Evolutionary conservation across 2,888 invertebrate genomes (phyloP).

Genomic region (Timema podura): DNA sequence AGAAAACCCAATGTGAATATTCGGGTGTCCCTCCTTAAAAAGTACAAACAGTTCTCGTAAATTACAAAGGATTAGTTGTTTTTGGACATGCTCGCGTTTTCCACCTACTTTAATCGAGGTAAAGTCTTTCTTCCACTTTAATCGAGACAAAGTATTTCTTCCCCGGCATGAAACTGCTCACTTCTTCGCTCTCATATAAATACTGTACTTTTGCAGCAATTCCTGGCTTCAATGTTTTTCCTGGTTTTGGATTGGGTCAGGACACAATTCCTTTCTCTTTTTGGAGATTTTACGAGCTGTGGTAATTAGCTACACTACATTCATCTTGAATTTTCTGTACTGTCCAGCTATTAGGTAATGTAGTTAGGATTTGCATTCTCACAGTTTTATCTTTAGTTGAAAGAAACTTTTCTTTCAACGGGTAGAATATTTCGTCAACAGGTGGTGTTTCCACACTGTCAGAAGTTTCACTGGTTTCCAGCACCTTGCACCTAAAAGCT

Average conservation of each 20-base stretch:
- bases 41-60: neutral
- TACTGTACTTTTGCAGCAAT: neutral
- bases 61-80: neutral
- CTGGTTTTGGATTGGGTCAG: neutral
- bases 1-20: neutral
- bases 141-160: neutral
- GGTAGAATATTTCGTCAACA: neutral
- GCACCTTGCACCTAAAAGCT: neutral
- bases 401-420: neutral
- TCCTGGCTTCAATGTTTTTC: conserved; percentile 12
- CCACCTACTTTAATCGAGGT: neutral
- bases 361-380: neutral
- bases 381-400: neutral
- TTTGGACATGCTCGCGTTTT: conserved; percentile 1
- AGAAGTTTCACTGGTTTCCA: neutral
- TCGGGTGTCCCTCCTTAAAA: neutral
- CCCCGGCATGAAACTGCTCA: neutral
- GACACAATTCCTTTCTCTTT: neutral
- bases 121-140: conserved; percentile 6
- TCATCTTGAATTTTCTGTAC: conserved; percentile 12
- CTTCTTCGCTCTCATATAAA: conserved; percentile 1
- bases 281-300: neutral
- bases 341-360: neutral
- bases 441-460: too few species aligned
- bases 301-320: conserved; percentile 5